These are phyloP conservation scores for Halictus ligatus DNA, from an alignment of 2,888 invertebrate species.

Conservation along the genomic window DNA sequence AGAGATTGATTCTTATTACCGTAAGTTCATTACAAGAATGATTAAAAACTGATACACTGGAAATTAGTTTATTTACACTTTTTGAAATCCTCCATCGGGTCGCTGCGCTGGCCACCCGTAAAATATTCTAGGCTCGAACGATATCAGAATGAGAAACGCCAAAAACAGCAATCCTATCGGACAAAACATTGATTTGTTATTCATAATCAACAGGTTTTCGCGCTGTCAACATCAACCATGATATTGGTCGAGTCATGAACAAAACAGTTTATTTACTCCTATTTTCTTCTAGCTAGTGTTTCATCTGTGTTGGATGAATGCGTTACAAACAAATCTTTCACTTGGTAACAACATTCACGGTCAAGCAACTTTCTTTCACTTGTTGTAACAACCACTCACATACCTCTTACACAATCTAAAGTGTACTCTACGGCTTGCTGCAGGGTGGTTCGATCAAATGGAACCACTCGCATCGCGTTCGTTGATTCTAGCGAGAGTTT, in stretches of 20 bases:
- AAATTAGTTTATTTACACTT: conserved; percentile 56
- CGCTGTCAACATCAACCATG: neutral
- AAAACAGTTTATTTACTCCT: conserved; percentile 19
- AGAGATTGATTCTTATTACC: conserved; percentile 57
- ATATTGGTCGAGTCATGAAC: conserved; percentile 16
- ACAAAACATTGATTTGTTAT: neutral
- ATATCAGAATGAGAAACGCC: neutral
- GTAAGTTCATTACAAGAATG: conserved; percentile 61
- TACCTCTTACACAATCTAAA: conserved; percentile 1
- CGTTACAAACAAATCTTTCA: neutral
- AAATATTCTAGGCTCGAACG: conserved; percentile 1
- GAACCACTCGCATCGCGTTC: conserved; percentile 1
- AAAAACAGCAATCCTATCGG: no score
- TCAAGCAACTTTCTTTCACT: conserved; percentile 18
- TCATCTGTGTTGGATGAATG: neutral
- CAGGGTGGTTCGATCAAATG: conserved; percentile 20
- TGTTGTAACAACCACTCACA: neutral
- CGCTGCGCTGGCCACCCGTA: conserved; percentile 15
- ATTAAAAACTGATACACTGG: conserved; percentile 62
- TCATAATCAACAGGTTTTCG: neutral
- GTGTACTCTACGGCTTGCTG: neutral
- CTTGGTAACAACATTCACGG: neutral
- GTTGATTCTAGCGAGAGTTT: conserved; percentile 1
- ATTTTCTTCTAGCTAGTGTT: conserved; percentile 2
- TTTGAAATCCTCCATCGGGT: conserved; percentile 42